These are phyloP conservation scores for Brachynemurus nebulosus DNA, from an alignment of 2,888 invertebrate genomes.

Conservation along the genomic window DNA sequence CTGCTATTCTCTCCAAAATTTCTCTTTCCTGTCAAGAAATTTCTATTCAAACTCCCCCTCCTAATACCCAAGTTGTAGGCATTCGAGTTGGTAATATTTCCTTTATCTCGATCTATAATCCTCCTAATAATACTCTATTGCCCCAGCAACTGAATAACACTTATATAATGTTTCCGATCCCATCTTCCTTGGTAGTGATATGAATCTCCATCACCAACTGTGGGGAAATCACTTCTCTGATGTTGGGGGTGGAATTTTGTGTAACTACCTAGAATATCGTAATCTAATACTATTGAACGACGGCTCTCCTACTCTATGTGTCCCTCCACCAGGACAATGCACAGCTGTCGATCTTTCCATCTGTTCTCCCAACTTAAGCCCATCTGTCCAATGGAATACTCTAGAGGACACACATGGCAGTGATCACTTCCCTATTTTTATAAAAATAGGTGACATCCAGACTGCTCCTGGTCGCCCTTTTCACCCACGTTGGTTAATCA, in stretches of 20 bases:
- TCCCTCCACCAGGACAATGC: background rate
- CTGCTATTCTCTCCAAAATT: background rate
- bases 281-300: background rate
- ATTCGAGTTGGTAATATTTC: background rate
- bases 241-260: background rate
- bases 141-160: too few relatives aligned
- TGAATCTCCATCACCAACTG: background rate
- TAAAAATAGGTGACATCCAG: background rate
- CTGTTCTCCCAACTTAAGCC: background rate
- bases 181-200: background rate
- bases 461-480: background rate
- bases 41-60: background rate
- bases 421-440: background rate
- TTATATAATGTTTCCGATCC: background rate
- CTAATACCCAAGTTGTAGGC: too few relatives aligned
- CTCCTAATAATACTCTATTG: background rate
- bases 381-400: background rate
- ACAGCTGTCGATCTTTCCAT: too few relatives aligned
- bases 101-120: background rate
- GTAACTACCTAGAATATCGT: background rate
- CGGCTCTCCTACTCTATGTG: background rate
- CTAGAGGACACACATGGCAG: background rate
- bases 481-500: too few relatives aligned
- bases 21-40: background rate
- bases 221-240: background rate